Evolutionary conservation across 1,140 invertebrate species (phyloP).

Genomic region (Arion vulgaris): DNA sequence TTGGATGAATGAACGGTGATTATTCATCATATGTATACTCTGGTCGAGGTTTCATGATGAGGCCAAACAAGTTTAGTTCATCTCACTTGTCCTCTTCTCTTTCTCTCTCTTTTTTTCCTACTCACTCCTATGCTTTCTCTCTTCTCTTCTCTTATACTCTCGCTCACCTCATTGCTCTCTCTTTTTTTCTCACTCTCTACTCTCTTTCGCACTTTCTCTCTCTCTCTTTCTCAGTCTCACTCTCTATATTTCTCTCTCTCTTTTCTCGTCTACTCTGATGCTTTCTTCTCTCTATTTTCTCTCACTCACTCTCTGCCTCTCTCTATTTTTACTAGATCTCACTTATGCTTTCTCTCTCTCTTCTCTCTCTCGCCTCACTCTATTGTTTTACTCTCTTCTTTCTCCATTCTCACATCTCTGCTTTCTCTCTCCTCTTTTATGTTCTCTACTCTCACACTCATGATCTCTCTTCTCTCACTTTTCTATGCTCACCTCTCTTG

Average conservation of each 20-base stretch:
- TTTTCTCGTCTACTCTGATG: not conserved
- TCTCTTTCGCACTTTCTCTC: not conserved
- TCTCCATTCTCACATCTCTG: not conserved
- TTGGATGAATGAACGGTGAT: too few relatives aligned
- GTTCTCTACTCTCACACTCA: not conserved
- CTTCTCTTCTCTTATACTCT: not conserved
- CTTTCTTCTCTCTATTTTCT: not conserved
- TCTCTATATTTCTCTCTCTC: not conserved
- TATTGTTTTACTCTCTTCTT: not conserved
- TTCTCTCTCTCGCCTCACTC: not conserved
- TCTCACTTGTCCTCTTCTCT: not conserved
- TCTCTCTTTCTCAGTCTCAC: too few relatives aligned
- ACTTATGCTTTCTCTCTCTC: not conserved
- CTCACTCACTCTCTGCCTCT: not conserved
- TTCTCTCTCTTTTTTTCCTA: not conserved
- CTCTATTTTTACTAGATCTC: not conserved
- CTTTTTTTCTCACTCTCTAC: not conserved
- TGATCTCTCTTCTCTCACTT: too few relatives aligned
- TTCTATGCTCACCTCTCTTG: not conserved
- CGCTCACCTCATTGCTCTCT: not conserved
- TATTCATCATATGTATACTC: too few relatives aligned
- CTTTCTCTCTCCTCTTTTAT: not conserved
- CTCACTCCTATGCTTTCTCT: not conserved
- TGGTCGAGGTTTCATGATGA: too few relatives aligned
- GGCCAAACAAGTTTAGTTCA: too few relatives aligned